Evolutionary conservation across 2,888 invertebrate species (phyloP), one percentile per base, ranked within the genome.

Genomic region (Drosophila borborema): DNA sequence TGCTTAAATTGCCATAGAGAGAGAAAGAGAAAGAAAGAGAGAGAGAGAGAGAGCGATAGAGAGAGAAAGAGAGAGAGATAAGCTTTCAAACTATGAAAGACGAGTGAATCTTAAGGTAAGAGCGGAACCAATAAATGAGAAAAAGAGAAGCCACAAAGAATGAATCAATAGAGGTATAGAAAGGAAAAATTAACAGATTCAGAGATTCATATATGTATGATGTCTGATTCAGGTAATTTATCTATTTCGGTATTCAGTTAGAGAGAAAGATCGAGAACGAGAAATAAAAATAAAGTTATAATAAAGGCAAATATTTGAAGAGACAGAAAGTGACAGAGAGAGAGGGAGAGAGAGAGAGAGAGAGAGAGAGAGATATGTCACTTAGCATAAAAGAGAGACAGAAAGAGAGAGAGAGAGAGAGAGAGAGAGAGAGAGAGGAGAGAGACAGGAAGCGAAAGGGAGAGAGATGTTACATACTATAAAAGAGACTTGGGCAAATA

Each of bases 141-240:
- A 14, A 10, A 6, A 10, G 20, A 20, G 20, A 20, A 20, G 20
- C 20, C 20, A 20, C 20, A 20, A 1, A 20, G 20, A 20, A 20
- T 12, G 2, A 12, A 20, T 12, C 2, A 6, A 18, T 43, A 14
- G 1, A 10, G 10, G 12, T 18, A 5, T 2, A 45, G 20, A 14
- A 8, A 8, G 8, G 2, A 46, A 23, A 3, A 1, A 8, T 3
- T 7, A 3, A 3, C 0, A 8, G 8, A 20, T 0, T 7, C 14
- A 14, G 20, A 14, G 18, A 12, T 23, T 20, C 12, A 20, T 23
- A 2, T 23, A 23, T 23, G 23, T 23, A 23, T 23, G 23, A 23
- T 3, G 23, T 23, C 23, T 23, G 23, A 23, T 23, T 23, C 23
- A 2, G 23, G 23, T 3, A 23, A 23, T 23, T 23, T 23, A 2